Evolutionary conservation across 2,797 vertebrate genomes (phyloP).

Genomic region (Rhabdomys pumilio): DNA sequence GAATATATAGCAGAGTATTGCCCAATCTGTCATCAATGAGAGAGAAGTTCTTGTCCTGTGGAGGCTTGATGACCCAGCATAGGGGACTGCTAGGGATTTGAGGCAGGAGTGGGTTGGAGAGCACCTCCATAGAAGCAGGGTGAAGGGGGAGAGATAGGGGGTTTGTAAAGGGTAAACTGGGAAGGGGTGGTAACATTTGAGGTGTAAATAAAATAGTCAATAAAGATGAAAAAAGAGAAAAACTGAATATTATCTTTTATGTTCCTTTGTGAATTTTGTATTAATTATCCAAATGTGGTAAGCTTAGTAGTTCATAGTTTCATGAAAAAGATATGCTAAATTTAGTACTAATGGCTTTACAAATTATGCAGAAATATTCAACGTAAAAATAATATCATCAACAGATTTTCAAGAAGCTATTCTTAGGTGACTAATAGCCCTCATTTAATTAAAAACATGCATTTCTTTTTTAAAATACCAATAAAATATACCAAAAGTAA

Average conservation of each 20-base stretch:
- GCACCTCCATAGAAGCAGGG: not conserved
- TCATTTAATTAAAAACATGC: not conserved
- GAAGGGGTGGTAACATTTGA: not conserved
- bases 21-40: not conserved
- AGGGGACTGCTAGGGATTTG: not conserved
- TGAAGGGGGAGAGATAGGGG: rapidly evolving
- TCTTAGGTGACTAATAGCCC: not conserved
- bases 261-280: not conserved
- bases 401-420: not conserved
- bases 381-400: conserved; percentile 15
- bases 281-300: not conserved
- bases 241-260: not conserved
- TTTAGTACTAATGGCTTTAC: not conserved
- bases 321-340: not conserved
- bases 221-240: not conserved
- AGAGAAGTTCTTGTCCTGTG: not conserved
- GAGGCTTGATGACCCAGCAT: not conserved
- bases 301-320: not conserved
- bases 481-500: conserved; percentile 47
- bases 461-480: not conserved
- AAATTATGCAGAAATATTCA: not conserved
- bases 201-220: not conserved
- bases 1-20: not conserved
- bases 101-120: not conserved
- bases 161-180: not conserved